These are phyloP conservation scores for Psittacus erithacus DNA, from an alignment of 2,113 vertebrate species.

Conservation along the genomic window DNA sequence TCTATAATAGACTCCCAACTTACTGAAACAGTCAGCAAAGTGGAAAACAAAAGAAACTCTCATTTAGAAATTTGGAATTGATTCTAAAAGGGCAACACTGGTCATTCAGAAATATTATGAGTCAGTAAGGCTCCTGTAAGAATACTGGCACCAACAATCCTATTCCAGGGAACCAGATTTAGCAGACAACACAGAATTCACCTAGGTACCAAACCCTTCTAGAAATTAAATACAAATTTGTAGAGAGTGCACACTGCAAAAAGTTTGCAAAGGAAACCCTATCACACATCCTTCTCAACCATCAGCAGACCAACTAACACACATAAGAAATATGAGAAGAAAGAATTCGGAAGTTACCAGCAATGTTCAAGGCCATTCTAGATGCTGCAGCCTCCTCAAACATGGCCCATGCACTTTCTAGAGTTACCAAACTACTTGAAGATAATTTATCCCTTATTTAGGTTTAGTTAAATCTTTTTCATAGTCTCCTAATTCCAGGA, in stretches of 20 bases:
- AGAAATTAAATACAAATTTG: background rate
- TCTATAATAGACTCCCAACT: background rate
- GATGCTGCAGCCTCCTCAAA: background rate
- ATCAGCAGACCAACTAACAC: background rate
- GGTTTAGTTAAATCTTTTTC: background rate
- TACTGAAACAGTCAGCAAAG: background rate
- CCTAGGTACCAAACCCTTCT: background rate
- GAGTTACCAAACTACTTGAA: background rate
- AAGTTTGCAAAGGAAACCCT: background rate
- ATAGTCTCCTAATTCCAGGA: background rate
- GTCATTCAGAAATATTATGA: background rate
- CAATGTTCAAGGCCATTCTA: background rate
- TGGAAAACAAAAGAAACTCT: background rate
- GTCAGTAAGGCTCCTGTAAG: background rate
- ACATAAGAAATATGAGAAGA: background rate
- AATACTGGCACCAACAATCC: background rate
- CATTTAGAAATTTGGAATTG: background rate
- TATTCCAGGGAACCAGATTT: background rate
- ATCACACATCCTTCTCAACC: background rate
- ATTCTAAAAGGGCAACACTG: background rate
- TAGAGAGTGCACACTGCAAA: background rate
- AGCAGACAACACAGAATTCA: background rate
- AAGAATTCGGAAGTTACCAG: background rate
- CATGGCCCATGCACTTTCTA: background rate
- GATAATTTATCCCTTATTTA: background rate